phyloP scores from a whole-genome alignment of 2,888 invertebrate genomes.

The Polyommatus icarus region DNA sequence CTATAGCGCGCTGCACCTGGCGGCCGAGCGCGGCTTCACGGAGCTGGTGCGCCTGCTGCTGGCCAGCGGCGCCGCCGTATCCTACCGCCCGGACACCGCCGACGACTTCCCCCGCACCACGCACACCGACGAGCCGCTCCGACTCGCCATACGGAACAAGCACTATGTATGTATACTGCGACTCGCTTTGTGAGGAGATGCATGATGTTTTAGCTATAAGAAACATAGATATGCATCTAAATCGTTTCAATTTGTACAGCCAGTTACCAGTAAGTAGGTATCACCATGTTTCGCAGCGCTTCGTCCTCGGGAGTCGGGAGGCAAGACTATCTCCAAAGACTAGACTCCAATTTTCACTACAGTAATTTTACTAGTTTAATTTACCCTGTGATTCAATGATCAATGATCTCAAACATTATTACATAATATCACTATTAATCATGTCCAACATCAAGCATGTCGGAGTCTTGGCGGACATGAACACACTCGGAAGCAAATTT shows the following conservation, averaged over 20 bases:
- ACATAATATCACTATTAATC: neutral
- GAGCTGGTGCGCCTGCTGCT: constrained; percentile 87
- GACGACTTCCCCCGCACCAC: constrained; percentile 87
- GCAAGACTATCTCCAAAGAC: too few species aligned
- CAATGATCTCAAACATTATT: neutral
- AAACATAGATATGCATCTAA: too few species aligned
- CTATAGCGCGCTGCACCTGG: constrained; percentile 93
- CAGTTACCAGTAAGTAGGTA: too few species aligned
- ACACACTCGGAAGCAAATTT: neutral
- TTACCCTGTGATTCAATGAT: neutral
- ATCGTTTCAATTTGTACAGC: too few species aligned
- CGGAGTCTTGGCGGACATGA: constrained; percentile 4
- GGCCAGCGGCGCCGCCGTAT: constrained; percentile 88
- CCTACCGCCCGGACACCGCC: constrained; percentile 87
- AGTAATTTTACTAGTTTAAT: too few species aligned
- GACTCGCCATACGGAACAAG: constrained; percentile 92
- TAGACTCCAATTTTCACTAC: too few species aligned
- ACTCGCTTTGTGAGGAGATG: neutral
- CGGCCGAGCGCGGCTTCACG: constrained; percentile 91
- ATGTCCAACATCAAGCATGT: neutral
- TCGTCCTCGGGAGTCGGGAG: too few species aligned
- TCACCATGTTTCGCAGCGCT: too few species aligned
- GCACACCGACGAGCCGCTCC: constrained; percentile 92
- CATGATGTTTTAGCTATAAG: neutral
- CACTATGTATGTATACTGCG: constrained; percentile 79